These are phyloP conservation scores for Penaeus japonicus DNA, from an alignment of 1,140 invertebrate genomes.

Conservation along the genomic window DNA sequence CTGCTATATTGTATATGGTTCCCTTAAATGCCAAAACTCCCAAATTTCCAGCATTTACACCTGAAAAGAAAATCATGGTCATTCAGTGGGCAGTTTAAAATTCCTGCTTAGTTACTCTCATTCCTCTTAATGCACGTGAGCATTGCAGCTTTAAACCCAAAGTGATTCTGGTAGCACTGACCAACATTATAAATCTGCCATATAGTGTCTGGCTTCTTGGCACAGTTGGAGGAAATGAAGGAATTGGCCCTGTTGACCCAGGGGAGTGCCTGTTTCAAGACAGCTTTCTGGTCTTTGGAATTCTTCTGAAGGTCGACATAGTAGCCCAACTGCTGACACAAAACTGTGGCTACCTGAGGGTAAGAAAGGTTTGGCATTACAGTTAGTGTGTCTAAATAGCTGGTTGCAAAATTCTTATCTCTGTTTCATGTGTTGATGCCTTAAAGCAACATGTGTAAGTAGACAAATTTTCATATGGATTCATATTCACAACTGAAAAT, in stretches of 20 bases:
- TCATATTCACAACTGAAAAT: no score
- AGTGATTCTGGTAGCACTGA: not conserved
- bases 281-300: not conserved
- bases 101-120: no score
- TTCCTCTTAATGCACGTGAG: not conserved
- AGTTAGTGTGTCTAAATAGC: not conserved
- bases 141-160: not conserved
- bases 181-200: constrained; percentile 24
- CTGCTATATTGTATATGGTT: constrained; percentile 1
- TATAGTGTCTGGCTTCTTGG: not conserved
- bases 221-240: not conserved
- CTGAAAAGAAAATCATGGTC: not conserved
- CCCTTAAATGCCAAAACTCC: constrained; percentile 23
- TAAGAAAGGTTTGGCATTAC: not conserved
- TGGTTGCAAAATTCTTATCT: no score
- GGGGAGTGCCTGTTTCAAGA: not conserved
- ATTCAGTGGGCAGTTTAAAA: no score
- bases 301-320: constrained; percentile 14
- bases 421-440: no score
- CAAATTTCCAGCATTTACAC: constrained; percentile 24
- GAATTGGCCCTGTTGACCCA: constrained; percentile 3
- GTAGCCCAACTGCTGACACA: not conserved
- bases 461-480: no score
- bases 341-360: not conserved
- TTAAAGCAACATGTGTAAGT: no score